A percentile compares a stretch with the other conserved stretches of the same genome.
Conservation (phyloP, 2,888 invertebrate genomes). For the Oxystoma pomonae region DNA sequence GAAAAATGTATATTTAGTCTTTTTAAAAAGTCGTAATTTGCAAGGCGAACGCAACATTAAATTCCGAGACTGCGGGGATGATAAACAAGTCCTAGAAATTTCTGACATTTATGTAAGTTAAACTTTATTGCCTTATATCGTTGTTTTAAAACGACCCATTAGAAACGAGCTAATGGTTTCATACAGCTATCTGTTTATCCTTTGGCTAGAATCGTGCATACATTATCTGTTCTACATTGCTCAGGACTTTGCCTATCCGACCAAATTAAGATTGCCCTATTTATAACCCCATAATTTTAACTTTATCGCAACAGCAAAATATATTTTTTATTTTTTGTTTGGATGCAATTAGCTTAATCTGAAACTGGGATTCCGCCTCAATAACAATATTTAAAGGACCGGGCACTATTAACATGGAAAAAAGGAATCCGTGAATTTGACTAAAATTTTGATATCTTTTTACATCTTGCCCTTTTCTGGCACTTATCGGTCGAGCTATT, state of each 20-base stretch:
- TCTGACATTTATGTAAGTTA: slow-evolving; percentile 5
- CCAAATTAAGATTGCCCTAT: slow-evolving; percentile 4
- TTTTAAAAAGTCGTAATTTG: slow-evolving; percentile 5
- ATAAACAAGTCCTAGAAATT: slow-evolving; percentile 7
- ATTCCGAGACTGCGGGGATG: slow-evolving; percentile 6
- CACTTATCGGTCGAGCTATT: too few relatives aligned
- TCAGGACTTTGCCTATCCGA: slow-evolving; percentile 1
- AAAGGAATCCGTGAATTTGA: too few relatives aligned
- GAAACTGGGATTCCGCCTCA: too few relatives aligned
- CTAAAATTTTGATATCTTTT: too few relatives aligned
- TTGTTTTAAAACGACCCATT: background rate
- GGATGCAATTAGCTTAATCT: too few relatives aligned
- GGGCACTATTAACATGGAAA: too few relatives aligned
- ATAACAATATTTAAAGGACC: too few relatives aligned
- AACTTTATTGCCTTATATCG: slow-evolving; percentile 10
- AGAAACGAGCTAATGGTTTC: background rate
- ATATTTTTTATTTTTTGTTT: too few relatives aligned
- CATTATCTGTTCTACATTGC: background rate
- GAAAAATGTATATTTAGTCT: slow-evolving; percentile 8
- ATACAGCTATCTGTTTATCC: background rate
- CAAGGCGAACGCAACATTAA: slow-evolving; percentile 1
- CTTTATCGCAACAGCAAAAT: background rate
- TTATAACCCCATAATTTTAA: background rate
- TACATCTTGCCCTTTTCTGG: too few relatives aligned
- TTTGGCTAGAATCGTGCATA: background rate